Evolutionary conservation across 1,140 invertebrate genomes (phyloP).

Genomic region (Stegodyphus dumicola): DNA sequence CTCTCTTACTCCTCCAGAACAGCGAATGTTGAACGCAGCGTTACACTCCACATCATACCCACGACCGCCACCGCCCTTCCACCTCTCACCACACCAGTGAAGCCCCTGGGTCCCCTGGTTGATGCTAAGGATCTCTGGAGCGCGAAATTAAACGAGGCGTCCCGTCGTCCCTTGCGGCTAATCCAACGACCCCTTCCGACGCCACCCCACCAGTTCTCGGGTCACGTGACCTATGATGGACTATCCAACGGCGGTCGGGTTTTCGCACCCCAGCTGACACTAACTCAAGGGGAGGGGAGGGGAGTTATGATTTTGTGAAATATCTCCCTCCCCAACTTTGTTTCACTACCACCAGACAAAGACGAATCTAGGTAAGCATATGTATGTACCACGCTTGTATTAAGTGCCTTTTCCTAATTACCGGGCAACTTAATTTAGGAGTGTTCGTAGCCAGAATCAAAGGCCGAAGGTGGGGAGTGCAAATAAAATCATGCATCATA

Average conservation of each 20-base stretch:
- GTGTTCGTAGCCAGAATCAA: too few relatives aligned
- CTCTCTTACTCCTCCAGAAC: too few relatives aligned
- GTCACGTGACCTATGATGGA: slow-evolving; percentile 46
- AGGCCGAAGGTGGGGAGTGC: not conserved
- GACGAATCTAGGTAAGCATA: not conserved
- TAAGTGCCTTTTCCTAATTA: too few relatives aligned
- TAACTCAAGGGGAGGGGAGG: not conserved
- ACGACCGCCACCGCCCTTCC: not conserved
- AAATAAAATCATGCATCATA: not conserved
- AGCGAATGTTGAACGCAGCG: too few relatives aligned
- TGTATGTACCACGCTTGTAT: not conserved
- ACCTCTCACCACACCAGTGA: not conserved
- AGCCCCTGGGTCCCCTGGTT: slow-evolving; percentile 28
- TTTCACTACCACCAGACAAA: not conserved
- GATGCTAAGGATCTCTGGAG: slow-evolving; percentile 38
- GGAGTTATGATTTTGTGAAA: not conserved
- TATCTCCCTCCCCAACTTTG: not conserved
- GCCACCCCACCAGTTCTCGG: not conserved
- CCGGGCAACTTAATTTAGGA: too few relatives aligned
- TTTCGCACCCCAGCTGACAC: slow-evolving; percentile 30
- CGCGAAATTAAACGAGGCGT: slow-evolving; percentile 58
- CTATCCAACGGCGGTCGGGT: slow-evolving; percentile 6
- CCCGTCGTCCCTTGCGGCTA: slow-evolving; percentile 52
- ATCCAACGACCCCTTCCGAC: slow-evolving; percentile 17
- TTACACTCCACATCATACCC: too few relatives aligned